A percentile compares a stretch with the other conserved stretches of the same genome.
Evolutionary conservation across 2,113 vertebrate genomes (phyloP).

Genomic region (Lasiurus borealis): DNA sequence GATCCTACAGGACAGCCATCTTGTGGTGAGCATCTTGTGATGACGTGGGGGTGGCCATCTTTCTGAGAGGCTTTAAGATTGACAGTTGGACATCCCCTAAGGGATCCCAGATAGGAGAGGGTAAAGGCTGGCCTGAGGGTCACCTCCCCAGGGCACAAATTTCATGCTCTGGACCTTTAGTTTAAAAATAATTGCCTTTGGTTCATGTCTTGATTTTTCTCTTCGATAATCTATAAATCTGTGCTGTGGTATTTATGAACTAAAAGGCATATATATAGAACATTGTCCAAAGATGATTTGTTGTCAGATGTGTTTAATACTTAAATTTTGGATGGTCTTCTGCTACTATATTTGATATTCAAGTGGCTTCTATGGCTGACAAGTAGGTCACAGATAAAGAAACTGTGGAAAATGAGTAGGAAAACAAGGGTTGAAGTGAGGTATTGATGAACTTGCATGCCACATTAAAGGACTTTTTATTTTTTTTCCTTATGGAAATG

Average conservation of each 20-base stretch:
- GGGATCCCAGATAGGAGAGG: too few species aligned
- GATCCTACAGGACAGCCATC: too few species aligned
- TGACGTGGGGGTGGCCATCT: too few species aligned
- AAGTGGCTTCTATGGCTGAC: not conserved
- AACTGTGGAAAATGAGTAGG: not conserved
- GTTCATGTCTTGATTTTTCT: not conserved
- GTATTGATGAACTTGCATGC: not conserved
- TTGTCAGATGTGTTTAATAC: not conserved
- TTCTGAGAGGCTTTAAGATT: too few species aligned
- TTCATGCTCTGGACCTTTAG: too few species aligned
- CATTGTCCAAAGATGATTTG: not conserved
- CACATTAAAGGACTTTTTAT: not conserved
- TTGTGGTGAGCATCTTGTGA: too few species aligned
- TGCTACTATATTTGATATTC: not conserved
- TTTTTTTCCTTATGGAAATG: not conserved
- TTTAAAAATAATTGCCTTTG: not conserved
- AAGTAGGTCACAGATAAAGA: not conserved
- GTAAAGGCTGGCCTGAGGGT: too few species aligned
- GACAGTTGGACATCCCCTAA: too few species aligned
- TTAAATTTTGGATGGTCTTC: not conserved
- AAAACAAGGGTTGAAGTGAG: not conserved
- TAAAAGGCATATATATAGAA: not conserved
- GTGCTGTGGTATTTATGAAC: not conserved
- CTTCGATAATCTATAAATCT: not conserved
- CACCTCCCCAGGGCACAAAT: too few species aligned